Base-by-base conservation (phyloP, 2,888 invertebrate species). In the Falcaria lacertinaria region DNA sequence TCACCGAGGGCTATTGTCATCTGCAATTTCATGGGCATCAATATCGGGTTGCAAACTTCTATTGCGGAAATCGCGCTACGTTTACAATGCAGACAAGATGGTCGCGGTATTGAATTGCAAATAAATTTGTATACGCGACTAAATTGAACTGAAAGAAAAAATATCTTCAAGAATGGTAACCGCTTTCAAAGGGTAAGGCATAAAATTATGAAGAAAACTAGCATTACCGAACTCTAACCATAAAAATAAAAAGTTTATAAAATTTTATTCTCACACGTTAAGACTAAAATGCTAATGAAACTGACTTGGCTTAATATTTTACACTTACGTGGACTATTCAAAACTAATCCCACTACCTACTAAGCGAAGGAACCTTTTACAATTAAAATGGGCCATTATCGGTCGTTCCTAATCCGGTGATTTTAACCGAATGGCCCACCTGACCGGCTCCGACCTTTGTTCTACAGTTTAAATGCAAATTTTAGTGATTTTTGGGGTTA, bases 301-400 rank as follows among this genome's bases (percentile, higher is more conserved):
- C 4, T 13, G 25, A 37, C 37, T 37, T 13, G 7, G 37, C 8
- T 22, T 15, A 19, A 13, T 25, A 37, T 37, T 37, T 37, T 37
- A 37, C 11, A 37, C 37, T 36, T 37, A 37, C 22, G 37, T 14
- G 22, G 15, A 53, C 60, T 50, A 52, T 52, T 46, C 35, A 40
- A 42, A 38, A 47, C 34, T 48, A 57, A 58, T 64, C 48, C 60
- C 52, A 58, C 55, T 54, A 50, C 50, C 46, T n/a, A 52, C 48
- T 51, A 42, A 59, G 61, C 28, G 11, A 11, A 28, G 28, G 28
- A 5, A 68, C 65, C 66, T 69, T 69, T 68, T 68, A 70, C 69
- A 79, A 76, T 76, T 73, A 74, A 74, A 80, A 68, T 62, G 54
- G 58, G 46, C 69, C 72, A 80, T 82, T 81, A 79, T 75, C 75